These are phyloP conservation scores for Ichneumoninae sp. DNA, from an alignment of 2,888 invertebrate species.

Conservation along the genomic window DNA sequence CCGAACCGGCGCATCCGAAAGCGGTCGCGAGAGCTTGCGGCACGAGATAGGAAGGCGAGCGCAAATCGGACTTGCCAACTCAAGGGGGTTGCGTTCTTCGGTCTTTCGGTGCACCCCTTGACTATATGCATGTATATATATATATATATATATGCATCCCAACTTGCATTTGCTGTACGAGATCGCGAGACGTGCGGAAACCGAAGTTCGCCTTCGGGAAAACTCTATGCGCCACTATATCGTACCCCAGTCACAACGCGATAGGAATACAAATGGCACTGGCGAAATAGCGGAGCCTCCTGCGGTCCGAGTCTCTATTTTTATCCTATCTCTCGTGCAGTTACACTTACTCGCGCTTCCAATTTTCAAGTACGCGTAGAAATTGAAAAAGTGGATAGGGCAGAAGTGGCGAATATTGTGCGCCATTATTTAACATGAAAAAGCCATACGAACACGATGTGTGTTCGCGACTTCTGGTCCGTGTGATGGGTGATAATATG, in stretches of 20 bases:
- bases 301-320: constrained; percentile 18
- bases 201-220: constrained; percentile 62
- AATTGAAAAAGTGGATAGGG: neutral
- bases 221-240: constrained; percentile 42
- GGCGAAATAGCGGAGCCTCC: constrained; percentile 20
- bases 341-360: constrained; percentile 2
- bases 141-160: neutral
- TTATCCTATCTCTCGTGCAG: constrained; percentile 16
- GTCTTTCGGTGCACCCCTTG: neutral
- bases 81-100: constrained; percentile 32
- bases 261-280: constrained; percentile 58
- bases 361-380: constrained; percentile 28
- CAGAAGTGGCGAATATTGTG: neutral
- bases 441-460: neutral
- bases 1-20: neutral
- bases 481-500: neutral
- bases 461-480: neutral
- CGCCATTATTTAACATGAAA: neutral
- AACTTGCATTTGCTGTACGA: constrained; percentile 38
- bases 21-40: constrained; percentile 1
- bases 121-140: constrained; percentile 18
- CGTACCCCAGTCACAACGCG: constrained; percentile 45
- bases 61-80: constrained; percentile 31
- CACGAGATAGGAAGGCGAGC: constrained; percentile 24
- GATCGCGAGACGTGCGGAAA: constrained; percentile 57